Conservation (phyloP, 2,888 invertebrate species). For the Clusia tigrina region DNA sequence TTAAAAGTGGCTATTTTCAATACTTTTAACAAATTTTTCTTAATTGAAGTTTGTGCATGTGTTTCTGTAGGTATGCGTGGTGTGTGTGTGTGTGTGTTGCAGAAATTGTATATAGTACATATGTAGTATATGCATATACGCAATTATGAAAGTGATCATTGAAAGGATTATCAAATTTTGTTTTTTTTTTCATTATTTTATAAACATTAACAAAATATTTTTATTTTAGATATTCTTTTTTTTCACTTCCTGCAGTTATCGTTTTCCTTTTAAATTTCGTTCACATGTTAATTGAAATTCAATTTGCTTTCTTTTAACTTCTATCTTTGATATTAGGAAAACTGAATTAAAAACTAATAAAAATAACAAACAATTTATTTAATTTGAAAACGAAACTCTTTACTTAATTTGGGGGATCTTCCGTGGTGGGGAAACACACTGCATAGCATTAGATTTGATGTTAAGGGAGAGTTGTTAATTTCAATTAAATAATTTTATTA, state of each 20-base stretch:
- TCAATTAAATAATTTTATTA: too few species aligned
- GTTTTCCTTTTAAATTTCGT: constrained; percentile 3
- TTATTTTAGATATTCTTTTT: not conserved
- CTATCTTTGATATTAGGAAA: too few species aligned
- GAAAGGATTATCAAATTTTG: not conserved
- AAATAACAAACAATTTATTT: too few species aligned
- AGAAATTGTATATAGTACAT: not conserved
- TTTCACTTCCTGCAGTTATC: not conserved
- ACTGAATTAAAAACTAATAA: too few species aligned
- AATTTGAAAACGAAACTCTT: too few species aligned
- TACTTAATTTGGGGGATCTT: too few species aligned
- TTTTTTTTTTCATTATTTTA: not conserved
- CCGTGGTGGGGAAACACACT: too few species aligned
- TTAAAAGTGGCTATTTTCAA: too few species aligned
- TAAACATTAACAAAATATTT: not conserved
- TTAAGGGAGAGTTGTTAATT: too few species aligned
- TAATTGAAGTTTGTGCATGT: not conserved
- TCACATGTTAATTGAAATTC: not conserved
- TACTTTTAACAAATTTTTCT: too few species aligned
- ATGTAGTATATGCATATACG: constrained; percentile 1
- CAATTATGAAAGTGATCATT: not conserved
- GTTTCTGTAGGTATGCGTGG: not conserved
- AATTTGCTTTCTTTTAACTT: not conserved
- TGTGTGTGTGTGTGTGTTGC: not conserved
- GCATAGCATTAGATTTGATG: too few species aligned